Base-by-base conservation (phyloP, 2,797 vertebrate genomes). In the Chloroceryle amazona region DNA sequence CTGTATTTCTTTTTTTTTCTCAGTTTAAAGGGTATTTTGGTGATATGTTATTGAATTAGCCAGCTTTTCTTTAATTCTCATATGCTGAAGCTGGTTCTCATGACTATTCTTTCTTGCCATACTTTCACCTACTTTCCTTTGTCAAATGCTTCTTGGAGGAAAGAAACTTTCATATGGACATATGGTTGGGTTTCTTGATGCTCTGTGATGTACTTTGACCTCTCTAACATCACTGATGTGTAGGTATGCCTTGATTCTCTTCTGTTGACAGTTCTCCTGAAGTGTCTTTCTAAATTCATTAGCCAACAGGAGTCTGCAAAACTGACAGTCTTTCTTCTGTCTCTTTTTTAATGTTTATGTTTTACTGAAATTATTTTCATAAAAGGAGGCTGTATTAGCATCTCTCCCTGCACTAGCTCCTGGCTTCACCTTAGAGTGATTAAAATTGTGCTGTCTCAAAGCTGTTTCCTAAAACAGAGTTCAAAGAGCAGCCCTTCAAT, bases 131-230 rank as follows among this genome's bases (percentile, higher is more conserved):
- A 41, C 21, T 16, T 28, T 2, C 0, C 29, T 54, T 11, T 76
- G 5, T n/a, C 63, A 63, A 28, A 25, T 61, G 29, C 2, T 5
- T 81, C 47, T 63, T 85, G 29, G 18, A 81, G 42, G 52, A 67
- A 75, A 85, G 12, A 63, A 80, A 46, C 7, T 60, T 4, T 29
- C 54, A 21, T 4, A 3, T 1, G 0, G 33, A 16, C 0, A 0
- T 31, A 3, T 18, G 10, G n/a, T 18, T 89, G 10, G 19, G 73
- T 80, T 92, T 35, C 81, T 80, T 57, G 22, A 39, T 55, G 20
- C 17, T 62, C 35, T 44, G 12, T 41, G 57, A 72, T 2, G 11
- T 25, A 31, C 42, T 89, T 66, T 44, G 39, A 33, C 33, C 74
- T 35, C 52, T 78, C 4, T n/a, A 82, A n/a, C 9, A 49, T 39